Evolutionary conservation across 2,797 vertebrate species (phyloP).

Genomic region (Paguma larvata): DNA sequence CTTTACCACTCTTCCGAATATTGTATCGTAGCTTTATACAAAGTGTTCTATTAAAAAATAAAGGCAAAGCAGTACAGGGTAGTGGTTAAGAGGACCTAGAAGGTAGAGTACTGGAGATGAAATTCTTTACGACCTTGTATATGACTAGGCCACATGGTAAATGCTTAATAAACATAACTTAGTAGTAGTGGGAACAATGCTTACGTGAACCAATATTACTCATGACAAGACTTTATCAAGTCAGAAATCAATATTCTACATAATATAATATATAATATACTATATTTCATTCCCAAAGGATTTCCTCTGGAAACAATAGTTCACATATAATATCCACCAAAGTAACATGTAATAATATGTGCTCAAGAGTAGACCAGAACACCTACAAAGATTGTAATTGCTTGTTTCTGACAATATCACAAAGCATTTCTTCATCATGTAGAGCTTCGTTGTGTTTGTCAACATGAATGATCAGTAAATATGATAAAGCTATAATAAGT

Average conservation of each 20-base stretch:
- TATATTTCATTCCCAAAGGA: background rate
- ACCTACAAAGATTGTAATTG: background rate
- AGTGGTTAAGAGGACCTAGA: background rate
- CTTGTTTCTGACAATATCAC: background rate
- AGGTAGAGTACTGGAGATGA: background rate
- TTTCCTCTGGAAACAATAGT: background rate
- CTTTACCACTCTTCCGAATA: constrained; percentile 14
- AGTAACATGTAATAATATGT: background rate
- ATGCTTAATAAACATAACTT: constrained; percentile 20
- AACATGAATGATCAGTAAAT: constrained; percentile 8
- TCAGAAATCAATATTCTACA: constrained; percentile 45
- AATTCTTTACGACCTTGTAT: background rate
- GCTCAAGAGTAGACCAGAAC: background rate
- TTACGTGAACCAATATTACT: constrained; percentile 15
- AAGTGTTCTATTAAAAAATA: constrained; percentile 63
- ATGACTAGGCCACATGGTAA: background rate
- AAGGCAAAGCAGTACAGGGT: constrained; percentile 1
- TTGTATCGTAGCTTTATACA: constrained; percentile 51
- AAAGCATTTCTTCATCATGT: constrained; percentile 5
- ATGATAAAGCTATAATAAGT: constrained; percentile 32
- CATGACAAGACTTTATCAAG: background rate
- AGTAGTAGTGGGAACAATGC: background rate
- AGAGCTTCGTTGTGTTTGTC: constrained; percentile 22
- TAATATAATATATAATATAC: background rate
- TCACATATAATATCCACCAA: background rate